These are phyloP conservation scores for Pogonocichla stellata DNA, from an alignment of 2,113 vertebrate genomes.

Conservation along the genomic window DNA sequence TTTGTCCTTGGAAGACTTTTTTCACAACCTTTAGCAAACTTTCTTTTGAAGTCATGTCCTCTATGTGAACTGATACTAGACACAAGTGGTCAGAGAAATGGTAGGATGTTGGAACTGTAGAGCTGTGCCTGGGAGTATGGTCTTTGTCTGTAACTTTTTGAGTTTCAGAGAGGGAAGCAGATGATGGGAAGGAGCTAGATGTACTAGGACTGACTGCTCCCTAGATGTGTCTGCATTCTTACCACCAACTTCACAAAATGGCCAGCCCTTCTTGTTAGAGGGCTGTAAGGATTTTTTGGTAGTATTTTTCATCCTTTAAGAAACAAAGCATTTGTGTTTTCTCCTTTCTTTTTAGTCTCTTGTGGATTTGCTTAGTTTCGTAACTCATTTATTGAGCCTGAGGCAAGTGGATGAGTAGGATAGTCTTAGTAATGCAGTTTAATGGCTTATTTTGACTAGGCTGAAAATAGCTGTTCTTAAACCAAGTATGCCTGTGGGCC, in stretches of 20 bases:
- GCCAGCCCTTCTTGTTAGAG: background rate
- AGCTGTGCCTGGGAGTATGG: background rate
- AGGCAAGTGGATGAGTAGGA: background rate
- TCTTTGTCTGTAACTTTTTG: background rate
- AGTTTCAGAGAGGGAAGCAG: background rate
- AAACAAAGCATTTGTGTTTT: background rate
- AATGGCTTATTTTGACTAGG: background rate
- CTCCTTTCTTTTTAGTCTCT: background rate
- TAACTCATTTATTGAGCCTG: background rate
- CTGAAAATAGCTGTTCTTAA: background rate
- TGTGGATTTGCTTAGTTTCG: background rate
- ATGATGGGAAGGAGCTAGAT: background rate
- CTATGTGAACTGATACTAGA: background rate
- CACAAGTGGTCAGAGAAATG: background rate
- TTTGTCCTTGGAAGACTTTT: background rate
- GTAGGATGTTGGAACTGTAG: background rate
- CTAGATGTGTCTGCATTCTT: background rate
- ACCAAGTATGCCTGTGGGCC: background rate
- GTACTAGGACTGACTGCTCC: background rate
- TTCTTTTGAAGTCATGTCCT: background rate
- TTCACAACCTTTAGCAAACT: background rate
- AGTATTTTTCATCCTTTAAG: background rate
- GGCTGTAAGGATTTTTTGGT: background rate
- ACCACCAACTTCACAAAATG: background rate
- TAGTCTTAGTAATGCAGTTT: background rate